Evolutionary conservation across 1,140 invertebrate genomes (phyloP), one percentile per base, ranked within the genome.

Genomic region (Melitaea cinxia): DNA sequence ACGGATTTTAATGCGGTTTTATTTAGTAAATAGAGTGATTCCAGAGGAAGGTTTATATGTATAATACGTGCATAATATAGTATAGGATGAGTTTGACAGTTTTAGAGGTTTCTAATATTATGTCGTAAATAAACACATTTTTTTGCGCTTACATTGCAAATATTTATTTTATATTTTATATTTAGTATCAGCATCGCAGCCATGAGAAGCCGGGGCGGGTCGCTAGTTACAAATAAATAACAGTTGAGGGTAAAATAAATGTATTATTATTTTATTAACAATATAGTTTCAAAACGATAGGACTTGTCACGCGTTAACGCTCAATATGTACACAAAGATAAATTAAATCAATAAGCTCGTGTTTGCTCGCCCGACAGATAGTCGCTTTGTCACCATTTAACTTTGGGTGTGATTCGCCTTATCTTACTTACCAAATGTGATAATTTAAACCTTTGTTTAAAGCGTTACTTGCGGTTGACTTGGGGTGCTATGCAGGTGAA

Each of bases 331-430:
- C 62, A 19, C 19, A 66, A 54, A 82, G 85, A 88, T 85, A 88
- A 85, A 80, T 75, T 85, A 70, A 85, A 80, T 79, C 83, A 88
- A 88, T 85, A 85, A n/a, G 78, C 39, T 58, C 19, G 6, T 80
- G 74, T 88, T 83, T 85, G 62, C 53, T 61, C 55, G 68, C 50
- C 55, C 57, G 68, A 65, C 67, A 82, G 83, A 83, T 82, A 82
- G 64, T 52, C 74, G 72, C 78, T 80, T 84, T 83, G 84, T 83
- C 61, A 63, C 68, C 42, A 71, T 80, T 78, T 62, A 76, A 71
- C 78, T 77, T 79, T 82, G 73, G 72, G 60, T 73, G 53, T 73
- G 72, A 83, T 78, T 83, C 75, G 78, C 72, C 77, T 80, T 82
- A 82, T 79, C 77, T 77, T 33, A 42, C 42, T 45, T 10, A 17